Evolutionary conservation across 2,113 vertebrate species (phyloP).

Genomic region (Eclectus roratus): DNA sequence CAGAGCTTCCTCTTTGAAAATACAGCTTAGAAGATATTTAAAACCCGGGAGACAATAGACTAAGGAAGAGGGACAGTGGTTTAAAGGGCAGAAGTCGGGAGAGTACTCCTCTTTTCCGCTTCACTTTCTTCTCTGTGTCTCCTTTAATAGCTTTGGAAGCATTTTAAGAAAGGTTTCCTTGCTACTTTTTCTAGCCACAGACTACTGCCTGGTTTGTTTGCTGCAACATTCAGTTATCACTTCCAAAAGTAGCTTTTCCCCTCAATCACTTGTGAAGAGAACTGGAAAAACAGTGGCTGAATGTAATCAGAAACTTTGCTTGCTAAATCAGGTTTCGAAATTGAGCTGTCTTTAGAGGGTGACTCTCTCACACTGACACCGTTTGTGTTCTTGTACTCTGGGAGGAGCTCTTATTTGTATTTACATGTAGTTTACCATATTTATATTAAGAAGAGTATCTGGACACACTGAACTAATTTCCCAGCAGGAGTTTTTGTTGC

Average conservation of each 20-base stretch:
- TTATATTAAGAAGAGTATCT: neutral
- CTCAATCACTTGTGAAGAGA: neutral
- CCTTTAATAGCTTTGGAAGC: neutral
- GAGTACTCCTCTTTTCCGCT: neutral
- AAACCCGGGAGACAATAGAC: conserved; percentile 15
- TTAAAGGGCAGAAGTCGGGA: neutral
- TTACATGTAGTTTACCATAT: neutral
- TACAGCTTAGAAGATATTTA: conserved; percentile 66
- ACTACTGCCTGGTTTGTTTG: neutral
- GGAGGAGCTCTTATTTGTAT: neutral
- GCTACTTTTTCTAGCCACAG: neutral
- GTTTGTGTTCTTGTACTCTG: neutral
- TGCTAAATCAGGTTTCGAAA: neutral
- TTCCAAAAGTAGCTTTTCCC: conserved; percentile 20
- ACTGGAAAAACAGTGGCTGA: neutral
- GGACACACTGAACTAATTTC: neutral
- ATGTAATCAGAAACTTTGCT: conserved; percentile 18
- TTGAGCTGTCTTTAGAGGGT: neutral
- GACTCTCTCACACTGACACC: neutral
- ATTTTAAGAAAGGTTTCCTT: neutral
- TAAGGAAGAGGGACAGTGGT: neutral
- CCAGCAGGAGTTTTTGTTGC: neutral
- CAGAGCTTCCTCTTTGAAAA: conserved; percentile 55
- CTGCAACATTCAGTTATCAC: neutral
- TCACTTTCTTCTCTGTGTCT: neutral